Conservation (phyloP, 2,113 vertebrate genomes). For the Phaethon lepturus region DNA sequence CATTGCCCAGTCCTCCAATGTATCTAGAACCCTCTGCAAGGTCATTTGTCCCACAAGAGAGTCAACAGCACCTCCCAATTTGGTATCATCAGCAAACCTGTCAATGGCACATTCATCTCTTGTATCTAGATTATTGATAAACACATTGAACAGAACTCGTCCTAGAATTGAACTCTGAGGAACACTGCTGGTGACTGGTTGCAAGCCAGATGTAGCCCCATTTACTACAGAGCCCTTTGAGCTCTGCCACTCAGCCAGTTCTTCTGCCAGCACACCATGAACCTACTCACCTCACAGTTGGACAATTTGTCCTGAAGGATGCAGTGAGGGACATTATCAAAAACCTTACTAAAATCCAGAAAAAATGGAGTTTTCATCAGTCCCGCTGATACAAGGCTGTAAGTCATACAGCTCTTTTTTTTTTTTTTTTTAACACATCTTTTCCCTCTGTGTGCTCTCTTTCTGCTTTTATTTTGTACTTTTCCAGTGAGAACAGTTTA, state of each 20-base stretch:
- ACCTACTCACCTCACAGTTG: background rate
- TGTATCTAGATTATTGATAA: background rate
- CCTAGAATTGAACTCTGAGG: background rate
- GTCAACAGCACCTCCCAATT: background rate
- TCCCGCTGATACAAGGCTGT: background rate
- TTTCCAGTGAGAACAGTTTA: background rate
- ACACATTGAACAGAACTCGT: background rate
- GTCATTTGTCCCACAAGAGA: background rate
- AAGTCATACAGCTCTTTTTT: background rate
- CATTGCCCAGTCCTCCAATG: background rate
- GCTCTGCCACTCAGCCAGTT: background rate
- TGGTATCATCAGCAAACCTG: background rate
- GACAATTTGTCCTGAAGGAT: background rate
- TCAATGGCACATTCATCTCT: background rate
- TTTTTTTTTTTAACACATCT: background rate
- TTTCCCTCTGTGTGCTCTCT: background rate
- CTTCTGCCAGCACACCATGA: accelerated
- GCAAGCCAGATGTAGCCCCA: background rate
- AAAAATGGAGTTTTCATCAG: background rate
- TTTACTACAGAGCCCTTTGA: background rate
- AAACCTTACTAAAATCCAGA: background rate
- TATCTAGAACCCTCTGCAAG: background rate
- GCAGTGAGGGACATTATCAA: background rate
- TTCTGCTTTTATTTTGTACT: background rate
- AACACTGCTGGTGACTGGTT: accelerated